Conservation (phyloP, 1,140 invertebrate species). For the Drosophila dunni region DNA sequence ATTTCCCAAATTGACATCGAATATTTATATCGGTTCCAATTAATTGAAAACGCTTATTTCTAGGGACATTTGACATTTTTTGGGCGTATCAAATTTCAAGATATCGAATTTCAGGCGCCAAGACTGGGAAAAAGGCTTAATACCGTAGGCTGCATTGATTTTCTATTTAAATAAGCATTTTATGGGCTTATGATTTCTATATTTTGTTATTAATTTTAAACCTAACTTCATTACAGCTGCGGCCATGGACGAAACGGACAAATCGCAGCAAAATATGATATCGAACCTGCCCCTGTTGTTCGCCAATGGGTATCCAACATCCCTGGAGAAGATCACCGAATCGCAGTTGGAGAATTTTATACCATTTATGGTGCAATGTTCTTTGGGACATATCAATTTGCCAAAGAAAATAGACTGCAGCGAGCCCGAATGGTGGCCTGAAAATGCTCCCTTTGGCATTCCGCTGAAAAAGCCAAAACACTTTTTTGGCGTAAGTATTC, state of each 20-base stretch:
- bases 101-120: too few relatives aligned
- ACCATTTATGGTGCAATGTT: slow-evolving; percentile 90
- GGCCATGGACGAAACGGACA: slow-evolving; percentile 78
- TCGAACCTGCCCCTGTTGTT: slow-evolving; percentile 88
- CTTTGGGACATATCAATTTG: slow-evolving; percentile 88
- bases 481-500: slow-evolving; percentile 84
- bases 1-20: too few relatives aligned
- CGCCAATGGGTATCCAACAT: slow-evolving; percentile 89
- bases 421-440: slow-evolving; percentile 89
- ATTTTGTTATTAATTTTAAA: too few relatives aligned
- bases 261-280: slow-evolving; percentile 82
- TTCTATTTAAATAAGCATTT: too few relatives aligned
- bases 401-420: slow-evolving; percentile 83
- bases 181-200: too few relatives aligned
- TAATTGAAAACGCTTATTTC: too few relatives aligned
- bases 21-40: too few relatives aligned
- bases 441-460: slow-evolving; percentile 88
- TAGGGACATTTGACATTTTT: too few relatives aligned
- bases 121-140: too few relatives aligned
- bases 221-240: slow-evolving; percentile 29
- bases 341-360: slow-evolving; percentile 89
- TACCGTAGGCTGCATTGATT: too few relatives aligned
- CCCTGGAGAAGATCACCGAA: slow-evolving; percentile 87
- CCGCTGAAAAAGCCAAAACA: slow-evolving; percentile 86
- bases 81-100: too few relatives aligned